Conservation (phyloP, 1,140 invertebrate species). For the Trichogramma pretiosum region DNA sequence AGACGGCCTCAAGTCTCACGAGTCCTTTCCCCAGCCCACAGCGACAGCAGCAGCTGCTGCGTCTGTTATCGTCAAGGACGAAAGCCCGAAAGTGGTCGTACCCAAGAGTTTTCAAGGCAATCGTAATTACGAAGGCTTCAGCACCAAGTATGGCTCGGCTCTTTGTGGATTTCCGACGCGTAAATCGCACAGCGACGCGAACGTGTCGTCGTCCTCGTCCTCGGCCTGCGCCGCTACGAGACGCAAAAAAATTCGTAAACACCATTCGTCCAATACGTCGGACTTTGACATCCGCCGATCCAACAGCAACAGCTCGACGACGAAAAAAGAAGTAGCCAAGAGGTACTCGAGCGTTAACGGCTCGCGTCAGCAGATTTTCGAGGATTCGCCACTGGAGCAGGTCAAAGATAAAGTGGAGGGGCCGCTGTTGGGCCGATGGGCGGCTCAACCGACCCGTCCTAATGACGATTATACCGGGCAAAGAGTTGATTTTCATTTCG, state of each 20-base stretch:
- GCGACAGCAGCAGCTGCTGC: background rate
- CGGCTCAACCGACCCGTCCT: too few relatives aligned
- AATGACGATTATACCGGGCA: too few relatives aligned
- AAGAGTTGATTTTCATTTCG: too few relatives aligned
- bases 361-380: conserved; percentile 30
- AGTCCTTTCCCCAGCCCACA: conserved; percentile 25
- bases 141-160: conserved; percentile 27
- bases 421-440: too few relatives aligned
- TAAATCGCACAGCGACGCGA: conserved; percentile 32
- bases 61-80: background rate
- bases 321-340: conserved; percentile 5
- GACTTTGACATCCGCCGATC: conserved; percentile 3
- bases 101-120: conserved; percentile 18
- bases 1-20: conserved; percentile 27
- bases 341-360: conserved; percentile 31
- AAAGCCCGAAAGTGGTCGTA: background rate
- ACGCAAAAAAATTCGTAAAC: conserved; percentile 8
- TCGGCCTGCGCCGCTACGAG: background rate
- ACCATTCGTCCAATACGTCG: conserved; percentile 15
- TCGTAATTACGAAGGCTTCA: conserved; percentile 34
- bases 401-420: background rate
- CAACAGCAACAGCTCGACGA: background rate
- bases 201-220: conserved; percentile 10
- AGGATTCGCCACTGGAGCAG: conserved; percentile 23
- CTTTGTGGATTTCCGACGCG: conserved; percentile 23